Conservation (phyloP, 1,140 invertebrate genomes). For the Varroa destructor region DNA sequence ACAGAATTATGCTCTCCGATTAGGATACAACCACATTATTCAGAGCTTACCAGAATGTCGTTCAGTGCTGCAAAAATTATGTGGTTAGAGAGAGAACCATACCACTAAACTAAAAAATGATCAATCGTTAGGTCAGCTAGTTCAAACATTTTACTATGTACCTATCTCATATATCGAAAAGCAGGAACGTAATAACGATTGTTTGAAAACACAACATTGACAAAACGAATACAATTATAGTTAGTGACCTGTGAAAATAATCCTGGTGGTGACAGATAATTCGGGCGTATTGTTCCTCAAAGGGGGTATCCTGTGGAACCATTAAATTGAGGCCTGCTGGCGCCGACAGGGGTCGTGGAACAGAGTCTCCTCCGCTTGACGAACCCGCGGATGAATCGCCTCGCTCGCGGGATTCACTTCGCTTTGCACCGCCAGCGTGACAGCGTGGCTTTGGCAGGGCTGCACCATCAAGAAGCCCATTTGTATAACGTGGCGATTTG, state of each 20-base stretch:
- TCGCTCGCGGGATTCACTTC: conserved; percentile 1
- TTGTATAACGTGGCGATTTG: conserved; percentile 17
- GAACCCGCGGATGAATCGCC: conserved; percentile 14
- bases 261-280: conserved; percentile 17
- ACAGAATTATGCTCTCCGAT: too few species aligned
- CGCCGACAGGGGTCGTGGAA: conserved; percentile 13
- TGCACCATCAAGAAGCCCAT: conserved; percentile 5
- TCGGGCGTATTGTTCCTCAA: conserved; percentile 24
- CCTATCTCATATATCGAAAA: too few species aligned
- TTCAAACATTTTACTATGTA: too few species aligned
- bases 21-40: too few species aligned
- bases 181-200: too few species aligned
- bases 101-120: too few species aligned
- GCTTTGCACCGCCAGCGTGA: not conserved
- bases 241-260: conserved; percentile 13
- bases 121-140: too few species aligned
- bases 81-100: too few species aligned
- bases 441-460: conserved; percentile 7
- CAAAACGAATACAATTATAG: too few species aligned
- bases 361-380: conserved; percentile 12
- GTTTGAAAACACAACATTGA: too few species aligned
- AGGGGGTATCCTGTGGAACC: conserved; percentile 3
- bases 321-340: conserved; percentile 11
- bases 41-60: too few species aligned
- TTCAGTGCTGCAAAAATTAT: too few species aligned